Percentiles rank a stretch among this genome's conserved stretches.
Conservation (phyloP, 92 coral and sea anemone genomes). For the Porites rus region DNA sequence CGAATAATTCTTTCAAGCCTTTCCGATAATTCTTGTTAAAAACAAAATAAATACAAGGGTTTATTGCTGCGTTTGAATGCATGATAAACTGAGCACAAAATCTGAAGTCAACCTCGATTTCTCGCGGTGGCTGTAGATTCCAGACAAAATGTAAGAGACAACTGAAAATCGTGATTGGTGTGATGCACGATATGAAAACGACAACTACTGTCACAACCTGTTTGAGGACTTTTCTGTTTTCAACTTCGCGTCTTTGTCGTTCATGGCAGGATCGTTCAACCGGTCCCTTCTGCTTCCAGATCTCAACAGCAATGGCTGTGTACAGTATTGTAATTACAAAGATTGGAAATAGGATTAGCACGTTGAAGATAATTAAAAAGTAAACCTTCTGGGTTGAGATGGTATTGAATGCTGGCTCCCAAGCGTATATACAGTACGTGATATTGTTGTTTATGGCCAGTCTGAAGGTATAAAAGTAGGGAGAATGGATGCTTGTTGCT, state of each 20-base stretch:
- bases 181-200: slow-evolving; percentile 46
- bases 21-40: slow-evolving; percentile 48
- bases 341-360: slow-evolving; percentile 58
- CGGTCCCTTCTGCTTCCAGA: slow-evolving; percentile 44
- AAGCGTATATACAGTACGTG: slow-evolving; percentile 28
- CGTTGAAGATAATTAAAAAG: slow-evolving; percentile 56
- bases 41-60: slow-evolving; percentile 50
- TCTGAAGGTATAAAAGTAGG: slow-evolving; percentile 64
- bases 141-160: slow-evolving; percentile 27
- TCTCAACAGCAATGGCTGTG: slow-evolving; percentile 37
- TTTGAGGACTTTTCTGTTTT: slow-evolving; percentile 51
- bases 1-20: slow-evolving; percentile 21
- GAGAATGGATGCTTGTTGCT: slow-evolving; percentile 55
- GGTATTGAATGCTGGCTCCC: slow-evolving; percentile 63
- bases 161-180: slow-evolving; percentile 32
- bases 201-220: slow-evolving; percentile 51
- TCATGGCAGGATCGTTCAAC: slow-evolving; percentile 29
- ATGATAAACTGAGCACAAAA: slow-evolving; percentile 32
- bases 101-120: slow-evolving; percentile 10
- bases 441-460: background rate
- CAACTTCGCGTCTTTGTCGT: slow-evolving; percentile 39
- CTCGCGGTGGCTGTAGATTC: slow-evolving; percentile 11
- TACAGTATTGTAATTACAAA: slow-evolving; percentile 49
- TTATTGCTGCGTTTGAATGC: slow-evolving; percentile 44
- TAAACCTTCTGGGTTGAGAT: slow-evolving; percentile 53